Evolutionary conservation across 1,140 invertebrate species (phyloP).

Genomic region (Andricus grossulariae): DNA sequence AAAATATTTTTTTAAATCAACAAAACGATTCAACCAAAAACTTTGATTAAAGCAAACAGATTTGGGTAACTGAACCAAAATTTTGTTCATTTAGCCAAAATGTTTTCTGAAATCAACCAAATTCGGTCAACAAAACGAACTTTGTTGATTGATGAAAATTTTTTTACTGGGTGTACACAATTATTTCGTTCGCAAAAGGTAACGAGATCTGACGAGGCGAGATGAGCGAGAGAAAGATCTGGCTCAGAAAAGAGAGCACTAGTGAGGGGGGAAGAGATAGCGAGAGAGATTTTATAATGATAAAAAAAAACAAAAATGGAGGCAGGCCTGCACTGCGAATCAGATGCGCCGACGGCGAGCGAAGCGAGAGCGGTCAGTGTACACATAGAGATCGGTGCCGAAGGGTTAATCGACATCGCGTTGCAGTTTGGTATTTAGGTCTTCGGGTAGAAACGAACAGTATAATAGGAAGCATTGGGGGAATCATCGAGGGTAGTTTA

Average conservation of each 20-base stretch:
- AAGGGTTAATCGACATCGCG: constrained; percentile 25
- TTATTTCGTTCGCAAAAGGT: constrained; percentile 13
- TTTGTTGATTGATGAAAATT: background rate
- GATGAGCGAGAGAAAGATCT: background rate
- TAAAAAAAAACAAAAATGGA: constrained; percentile 2
- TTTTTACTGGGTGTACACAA: background rate
- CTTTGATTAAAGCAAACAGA: too few species aligned
- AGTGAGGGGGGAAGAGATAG: background rate
- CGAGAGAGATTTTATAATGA: constrained; percentile 13
- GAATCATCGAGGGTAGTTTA: too few species aligned
- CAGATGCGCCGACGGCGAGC: constrained; percentile 10
- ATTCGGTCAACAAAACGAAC: too few species aligned
- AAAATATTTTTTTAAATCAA: too few species aligned
- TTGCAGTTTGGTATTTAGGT: constrained; percentile 26
- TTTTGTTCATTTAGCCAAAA: too few species aligned
- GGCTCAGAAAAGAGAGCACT: background rate
- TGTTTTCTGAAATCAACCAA: too few species aligned
- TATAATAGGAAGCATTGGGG: constrained; percentile 11
- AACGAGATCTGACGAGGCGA: background rate
- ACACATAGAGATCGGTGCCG: constrained; percentile 14
- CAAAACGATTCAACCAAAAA: too few species aligned
- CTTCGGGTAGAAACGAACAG: constrained; percentile 10
- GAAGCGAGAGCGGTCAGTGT: constrained; percentile 20
- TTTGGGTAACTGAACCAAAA: too few species aligned
- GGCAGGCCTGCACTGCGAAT: background rate